Base-by-base conservation (phyloP, 1,140 invertebrate genomes). In the Lutraria rhynchaena region DNA sequence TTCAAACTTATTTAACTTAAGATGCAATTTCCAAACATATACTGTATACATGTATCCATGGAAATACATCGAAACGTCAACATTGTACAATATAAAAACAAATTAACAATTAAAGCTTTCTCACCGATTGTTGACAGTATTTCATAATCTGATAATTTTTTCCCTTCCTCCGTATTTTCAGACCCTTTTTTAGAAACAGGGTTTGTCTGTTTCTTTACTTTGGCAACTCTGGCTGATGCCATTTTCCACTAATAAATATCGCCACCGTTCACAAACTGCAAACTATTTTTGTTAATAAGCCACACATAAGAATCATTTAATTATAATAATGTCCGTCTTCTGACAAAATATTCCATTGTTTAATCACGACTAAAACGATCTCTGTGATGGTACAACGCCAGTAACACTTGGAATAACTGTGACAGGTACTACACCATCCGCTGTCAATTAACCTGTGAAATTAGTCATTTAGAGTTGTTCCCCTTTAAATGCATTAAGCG, bases 151-250 rank as follows among this genome's bases (percentile, higher is more conserved):
- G 73, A 61, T 41, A 61, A 46, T 41, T 55, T 83, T 70, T n/a
- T 83, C 33, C 55, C 75, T 58, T 82, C 65, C 53, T 81, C 83
- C 17, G 53, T 49, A 51, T 46, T 55, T 35, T 78, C 75, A 22
- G 41, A 58, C 13, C 24, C 75, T 27, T 78, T 78, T 37, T 78
- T 78, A 9, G 41, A 24, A 13, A 17, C 49, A 15, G 75, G 63
- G 60, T 17, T 46, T 13, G 60, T 31, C 46, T 75, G 73, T 63
- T 78, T 78, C 46, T 85, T 85, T 4, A 82, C 75, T 85, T 85
- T 85, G 46, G 83, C 83, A 69, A 85, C 83, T 82, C 78, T 85
- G 19, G 83, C 83, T 60, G 83, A 85, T 60, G 83, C 83, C 83
- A 85, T 85, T 46, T 57, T 41, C 15, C 15, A 41, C 37, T 15